Conservation (phyloP, 2,113 vertebrate species). For the Sigmodon hispidus region DNA sequence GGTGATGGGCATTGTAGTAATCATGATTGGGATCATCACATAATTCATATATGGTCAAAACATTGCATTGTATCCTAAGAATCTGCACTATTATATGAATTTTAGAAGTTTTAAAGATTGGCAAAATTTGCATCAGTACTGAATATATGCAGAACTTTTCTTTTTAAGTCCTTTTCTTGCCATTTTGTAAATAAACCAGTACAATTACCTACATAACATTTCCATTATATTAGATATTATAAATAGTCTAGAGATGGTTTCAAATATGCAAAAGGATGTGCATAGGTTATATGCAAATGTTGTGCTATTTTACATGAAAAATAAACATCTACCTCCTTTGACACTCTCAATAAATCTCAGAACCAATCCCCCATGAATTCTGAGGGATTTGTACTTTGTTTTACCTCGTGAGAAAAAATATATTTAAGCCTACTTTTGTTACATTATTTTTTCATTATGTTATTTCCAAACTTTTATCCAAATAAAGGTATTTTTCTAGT, state of each 20-base stretch:
- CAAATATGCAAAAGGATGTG: background rate
- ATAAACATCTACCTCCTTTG: background rate
- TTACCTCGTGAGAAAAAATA: constrained; percentile 43
- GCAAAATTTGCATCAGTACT: background rate
- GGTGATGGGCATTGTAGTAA: background rate
- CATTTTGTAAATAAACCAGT: background rate
- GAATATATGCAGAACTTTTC: background rate
- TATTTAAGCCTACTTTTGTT: constrained; percentile 47
- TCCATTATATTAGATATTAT: background rate
- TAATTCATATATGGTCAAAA: background rate
- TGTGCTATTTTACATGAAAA: background rate
- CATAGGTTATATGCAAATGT: background rate
- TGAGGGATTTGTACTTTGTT: constrained; percentile 13
- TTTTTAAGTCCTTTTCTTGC: background rate
- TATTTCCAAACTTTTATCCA: constrained; percentile 61
- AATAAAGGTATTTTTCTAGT: constrained; percentile 23
- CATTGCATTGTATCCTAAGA: background rate
- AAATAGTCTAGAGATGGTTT: background rate
- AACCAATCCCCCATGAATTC: background rate
- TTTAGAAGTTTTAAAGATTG: background rate
- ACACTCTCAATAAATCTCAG: background rate
- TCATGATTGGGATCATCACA: background rate
- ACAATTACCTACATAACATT: background rate
- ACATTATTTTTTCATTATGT: constrained; percentile 61
- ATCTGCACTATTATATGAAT: background rate